Evolutionary conservation across 2,797 vertebrate species (phyloP).

Genomic region (Sphenodon punctatus): DNA sequence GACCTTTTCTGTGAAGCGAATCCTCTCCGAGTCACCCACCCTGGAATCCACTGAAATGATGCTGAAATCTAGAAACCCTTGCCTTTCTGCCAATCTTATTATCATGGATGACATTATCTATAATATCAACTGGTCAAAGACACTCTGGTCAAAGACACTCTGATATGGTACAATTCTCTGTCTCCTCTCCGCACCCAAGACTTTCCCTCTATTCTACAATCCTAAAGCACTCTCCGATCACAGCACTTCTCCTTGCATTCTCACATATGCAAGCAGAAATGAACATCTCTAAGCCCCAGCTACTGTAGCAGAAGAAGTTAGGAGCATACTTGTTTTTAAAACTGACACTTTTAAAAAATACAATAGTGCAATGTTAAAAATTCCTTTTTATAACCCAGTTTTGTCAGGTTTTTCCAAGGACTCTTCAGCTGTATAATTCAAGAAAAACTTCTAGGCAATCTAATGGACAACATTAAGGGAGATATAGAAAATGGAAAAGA

Average conservation of each 20-base stretch:
- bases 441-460: background rate
- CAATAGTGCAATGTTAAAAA: background rate
- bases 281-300: background rate
- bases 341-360: background rate
- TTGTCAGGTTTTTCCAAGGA: background rate
- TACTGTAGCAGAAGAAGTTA: background rate
- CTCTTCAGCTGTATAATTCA: background rate
- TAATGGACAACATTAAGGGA: background rate
- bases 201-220: background rate
- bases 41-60: background rate
- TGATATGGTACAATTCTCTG: no score
- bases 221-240: background rate
- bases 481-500: background rate
- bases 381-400: background rate
- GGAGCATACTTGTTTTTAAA: background rate
- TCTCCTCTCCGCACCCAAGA: background rate
- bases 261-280: fast-evolving
- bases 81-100: background rate
- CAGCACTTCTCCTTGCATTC: background rate
- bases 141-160: no score
- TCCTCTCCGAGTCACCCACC: no score
- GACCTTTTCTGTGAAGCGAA: no score
- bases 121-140: background rate
- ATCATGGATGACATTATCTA: fast-evolving
- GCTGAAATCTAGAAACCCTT: fast-evolving